Conservation (phyloP, 2,797 vertebrate species). For the Phalloptychus januarius region DNA sequence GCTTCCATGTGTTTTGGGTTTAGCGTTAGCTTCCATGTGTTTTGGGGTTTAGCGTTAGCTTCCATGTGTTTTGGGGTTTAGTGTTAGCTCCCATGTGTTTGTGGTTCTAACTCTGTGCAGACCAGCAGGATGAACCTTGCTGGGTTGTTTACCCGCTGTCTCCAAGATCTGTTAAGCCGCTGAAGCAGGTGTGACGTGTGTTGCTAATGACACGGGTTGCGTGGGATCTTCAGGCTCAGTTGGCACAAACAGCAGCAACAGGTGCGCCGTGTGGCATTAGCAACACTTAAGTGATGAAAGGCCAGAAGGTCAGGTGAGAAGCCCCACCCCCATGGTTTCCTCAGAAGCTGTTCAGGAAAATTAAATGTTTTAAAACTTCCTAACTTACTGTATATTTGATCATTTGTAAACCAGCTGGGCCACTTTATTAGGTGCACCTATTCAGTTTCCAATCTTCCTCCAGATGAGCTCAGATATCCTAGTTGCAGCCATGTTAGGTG, state of each 20-base stretch:
- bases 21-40: too few relatives aligned
- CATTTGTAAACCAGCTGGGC: too few relatives aligned
- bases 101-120: background rate
- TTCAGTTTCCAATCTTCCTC: too few relatives aligned
- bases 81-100: too few relatives aligned
- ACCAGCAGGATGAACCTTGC: background rate
- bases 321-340: slow-evolving; percentile 16
- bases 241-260: slow-evolving; percentile 54
- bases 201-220: slow-evolving; percentile 40
- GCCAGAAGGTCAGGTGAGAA: slow-evolving; percentile 52
- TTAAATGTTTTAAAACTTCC: background rate
- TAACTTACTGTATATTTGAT: too few relatives aligned
- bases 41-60: too few relatives aligned
- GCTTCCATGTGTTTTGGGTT: too few relatives aligned
- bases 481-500: too few relatives aligned
- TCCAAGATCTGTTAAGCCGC: slow-evolving; percentile 13
- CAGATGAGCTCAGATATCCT: too few relatives aligned
- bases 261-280: slow-evolving; percentile 71
- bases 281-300: slow-evolving; percentile 61
- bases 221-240: slow-evolving; percentile 36
- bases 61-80: too few relatives aligned
- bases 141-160: slow-evolving; percentile 3
- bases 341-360: too few relatives aligned
- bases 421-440: too few relatives aligned
- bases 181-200: slow-evolving; percentile 22